Evolutionary conservation across 2,888 invertebrate genomes (phyloP).

Genomic region (Carpatolechia fugitivella): DNA sequence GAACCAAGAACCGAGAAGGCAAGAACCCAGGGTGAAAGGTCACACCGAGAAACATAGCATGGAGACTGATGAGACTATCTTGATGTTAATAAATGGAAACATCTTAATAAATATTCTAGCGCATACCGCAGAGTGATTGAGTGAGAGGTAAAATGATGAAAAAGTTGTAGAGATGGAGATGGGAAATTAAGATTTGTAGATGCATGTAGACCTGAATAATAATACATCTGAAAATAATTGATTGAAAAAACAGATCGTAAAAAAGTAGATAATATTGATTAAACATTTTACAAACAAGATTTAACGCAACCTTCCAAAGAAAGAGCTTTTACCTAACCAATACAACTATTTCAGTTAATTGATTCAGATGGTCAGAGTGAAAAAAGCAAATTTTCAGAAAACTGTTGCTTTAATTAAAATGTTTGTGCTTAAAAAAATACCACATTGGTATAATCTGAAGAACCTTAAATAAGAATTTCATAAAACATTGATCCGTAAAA

Average conservation of each 20-base stretch:
- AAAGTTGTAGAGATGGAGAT: neutral
- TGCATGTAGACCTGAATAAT: no score
- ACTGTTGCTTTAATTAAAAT: no score
- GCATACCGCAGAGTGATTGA: neutral
- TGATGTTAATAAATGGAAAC: conserved; percentile 9
- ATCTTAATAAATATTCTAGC: conserved; percentile 7
- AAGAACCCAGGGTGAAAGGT: conserved; percentile 29
- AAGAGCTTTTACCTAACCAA: no score
- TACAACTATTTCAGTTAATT: no score
- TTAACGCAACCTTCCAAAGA: no score
- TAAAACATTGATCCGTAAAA: neutral
- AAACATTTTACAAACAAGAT: no score
- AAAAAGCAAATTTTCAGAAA: no score
- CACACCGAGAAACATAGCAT: conserved; percentile 13
- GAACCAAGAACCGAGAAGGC: conserved; percentile 15
- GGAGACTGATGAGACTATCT: conserved; percentile 1
- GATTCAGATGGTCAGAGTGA: no score
- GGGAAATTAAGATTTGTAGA: neutral
- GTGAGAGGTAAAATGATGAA: neutral
- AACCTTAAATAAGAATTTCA: neutral
- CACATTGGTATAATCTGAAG: no score
- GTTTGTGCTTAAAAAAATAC: no score
- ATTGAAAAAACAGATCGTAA: no score
- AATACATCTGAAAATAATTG: neutral
- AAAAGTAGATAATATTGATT: no score